Conservation (phyloP, 2,113 vertebrate genomes). For the Mus spicilegus region DNA sequence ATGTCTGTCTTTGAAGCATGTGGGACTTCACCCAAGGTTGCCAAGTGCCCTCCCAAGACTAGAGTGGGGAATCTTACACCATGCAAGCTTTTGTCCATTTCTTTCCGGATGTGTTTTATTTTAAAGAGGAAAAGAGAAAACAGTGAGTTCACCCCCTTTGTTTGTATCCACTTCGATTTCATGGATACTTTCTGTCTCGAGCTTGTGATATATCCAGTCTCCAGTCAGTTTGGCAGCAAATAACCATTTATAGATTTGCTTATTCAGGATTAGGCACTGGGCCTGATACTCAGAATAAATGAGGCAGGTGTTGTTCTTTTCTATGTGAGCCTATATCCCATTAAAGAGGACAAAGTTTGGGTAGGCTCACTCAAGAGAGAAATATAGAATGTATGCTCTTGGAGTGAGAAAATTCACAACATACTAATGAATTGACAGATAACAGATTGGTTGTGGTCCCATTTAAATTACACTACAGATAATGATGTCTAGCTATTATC, state of each 20-base stretch:
- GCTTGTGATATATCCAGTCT: not conserved
- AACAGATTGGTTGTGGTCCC: not conserved
- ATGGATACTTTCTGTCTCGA: not conserved
- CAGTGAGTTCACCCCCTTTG: not conserved
- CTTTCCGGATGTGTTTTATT: not conserved
- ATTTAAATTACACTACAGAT: not conserved
- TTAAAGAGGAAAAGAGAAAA: not conserved
- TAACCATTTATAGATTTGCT: not conserved
- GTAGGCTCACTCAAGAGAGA: not conserved
- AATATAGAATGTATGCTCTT: not conserved
- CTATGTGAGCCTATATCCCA: not conserved
- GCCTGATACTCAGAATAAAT: not conserved
- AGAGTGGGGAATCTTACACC: not conserved
- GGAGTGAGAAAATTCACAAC: not conserved
- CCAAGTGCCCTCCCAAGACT: not conserved
- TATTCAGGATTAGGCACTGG: not conserved
- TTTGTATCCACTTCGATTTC: conserved; percentile 30
- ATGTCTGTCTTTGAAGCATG: not conserved
- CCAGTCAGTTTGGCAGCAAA: not conserved
- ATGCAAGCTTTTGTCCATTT: not conserved
- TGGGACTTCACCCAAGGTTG: not conserved
- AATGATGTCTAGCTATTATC: not conserved
- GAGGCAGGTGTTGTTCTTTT: not conserved
- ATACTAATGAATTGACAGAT: not conserved
- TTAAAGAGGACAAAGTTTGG: not conserved